A percentile compares a stretch with the other conserved stretches of the same genome.
Evolutionary conservation across 2,888 invertebrate species (phyloP).

Genomic region (Halocaridina rubra): DNA sequence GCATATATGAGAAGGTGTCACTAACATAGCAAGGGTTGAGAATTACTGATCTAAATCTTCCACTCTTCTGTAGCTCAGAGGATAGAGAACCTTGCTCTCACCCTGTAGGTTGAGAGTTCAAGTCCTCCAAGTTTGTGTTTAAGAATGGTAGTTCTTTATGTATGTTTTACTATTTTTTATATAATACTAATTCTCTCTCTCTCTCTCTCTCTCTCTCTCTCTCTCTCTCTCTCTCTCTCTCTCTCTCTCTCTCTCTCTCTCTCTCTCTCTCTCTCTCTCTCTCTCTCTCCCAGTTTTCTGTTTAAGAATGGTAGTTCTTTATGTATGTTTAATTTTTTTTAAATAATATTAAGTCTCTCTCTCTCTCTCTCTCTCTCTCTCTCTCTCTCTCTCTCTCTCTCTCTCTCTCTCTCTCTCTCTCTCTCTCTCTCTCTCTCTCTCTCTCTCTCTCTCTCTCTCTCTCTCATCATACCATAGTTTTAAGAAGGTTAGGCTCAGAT

Average conservation of each 20-base stretch:
- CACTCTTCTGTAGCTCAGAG: too few relatives aligned
- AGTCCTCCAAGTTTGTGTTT: neutral
- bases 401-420: neutral
- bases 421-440: neutral
- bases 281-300: neutral
- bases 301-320: neutral
- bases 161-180: neutral
- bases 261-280: neutral
- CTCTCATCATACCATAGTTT: neutral
- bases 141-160: neutral
- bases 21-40: too few relatives aligned
- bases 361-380: neutral
- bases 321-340: neutral
- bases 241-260: neutral
- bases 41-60: too few relatives aligned
- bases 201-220: conserved; percentile 6
- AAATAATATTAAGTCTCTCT: neutral
- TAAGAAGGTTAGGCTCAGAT: too few relatives aligned
- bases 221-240: neutral
- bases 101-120: too few relatives aligned
- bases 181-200: neutral
- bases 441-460: neutral
- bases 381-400: neutral
- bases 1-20: too few relatives aligned
- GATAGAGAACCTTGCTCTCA: too few relatives aligned